Evolutionary conservation across 2,113 vertebrate species (phyloP).

Genomic region (Edolisoma coerulescens): DNA sequence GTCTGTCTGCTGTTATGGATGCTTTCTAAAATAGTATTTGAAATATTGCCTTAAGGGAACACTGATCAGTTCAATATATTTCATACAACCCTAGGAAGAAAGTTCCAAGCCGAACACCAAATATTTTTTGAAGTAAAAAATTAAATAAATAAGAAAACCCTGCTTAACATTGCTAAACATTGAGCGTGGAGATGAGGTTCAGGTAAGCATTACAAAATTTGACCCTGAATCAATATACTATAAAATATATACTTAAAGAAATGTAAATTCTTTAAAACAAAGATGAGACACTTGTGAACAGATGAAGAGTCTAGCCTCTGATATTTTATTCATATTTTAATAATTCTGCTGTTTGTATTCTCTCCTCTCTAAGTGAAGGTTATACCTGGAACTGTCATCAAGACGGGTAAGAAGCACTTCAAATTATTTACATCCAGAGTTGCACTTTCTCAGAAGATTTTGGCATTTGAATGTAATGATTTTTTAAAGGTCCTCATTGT

Average conservation of each 20-base stretch:
- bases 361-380: not conserved
- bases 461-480: not conserved
- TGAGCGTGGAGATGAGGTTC: not conserved
- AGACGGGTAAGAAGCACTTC: not conserved
- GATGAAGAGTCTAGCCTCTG: not conserved
- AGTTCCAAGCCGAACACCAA: not conserved
- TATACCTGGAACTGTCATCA: not conserved
- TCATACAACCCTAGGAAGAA: not conserved
- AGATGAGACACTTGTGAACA: not conserved
- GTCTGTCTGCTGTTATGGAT: slow-evolving; percentile 20
- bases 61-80: not conserved
- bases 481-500: not conserved
- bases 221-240: not conserved
- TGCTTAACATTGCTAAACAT: not conserved
- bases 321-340: slow-evolving; percentile 8
- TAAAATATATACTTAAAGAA: not conserved
- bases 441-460: not conserved
- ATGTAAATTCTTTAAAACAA: not conserved
- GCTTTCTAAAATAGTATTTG: slow-evolving; percentile 41
- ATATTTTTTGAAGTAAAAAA: not conserved
- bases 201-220: not conserved
- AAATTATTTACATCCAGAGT: not conserved
- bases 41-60: slow-evolving; percentile 2
- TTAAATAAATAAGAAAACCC: fast-evolving
- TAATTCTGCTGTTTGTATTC: not conserved